A percentile compares a stretch with the other conserved stretches of the same genome.
Conservation (phyloP, 2,888 invertebrate species). For the Pollenia angustigena region DNA sequence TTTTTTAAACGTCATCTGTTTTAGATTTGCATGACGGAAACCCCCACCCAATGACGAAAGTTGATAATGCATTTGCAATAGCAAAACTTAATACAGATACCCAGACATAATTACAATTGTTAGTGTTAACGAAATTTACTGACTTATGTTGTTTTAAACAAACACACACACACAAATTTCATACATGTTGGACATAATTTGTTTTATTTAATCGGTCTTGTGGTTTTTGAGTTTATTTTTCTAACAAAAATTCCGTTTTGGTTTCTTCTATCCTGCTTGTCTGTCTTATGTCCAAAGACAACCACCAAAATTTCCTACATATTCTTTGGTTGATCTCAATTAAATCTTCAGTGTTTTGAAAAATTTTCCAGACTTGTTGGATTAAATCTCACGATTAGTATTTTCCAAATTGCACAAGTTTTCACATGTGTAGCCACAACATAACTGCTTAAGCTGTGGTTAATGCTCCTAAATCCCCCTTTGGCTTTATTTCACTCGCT, state of each 20-base stretch:
- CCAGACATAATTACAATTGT: conserved; percentile 17
- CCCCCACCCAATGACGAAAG: conserved; percentile 60
- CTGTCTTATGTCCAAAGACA: background rate
- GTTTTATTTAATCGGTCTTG: conserved; percentile 9
- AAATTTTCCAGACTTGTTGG: conserved; percentile 76
- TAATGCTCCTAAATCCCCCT: conserved; percentile 60
- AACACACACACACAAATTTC: background rate
- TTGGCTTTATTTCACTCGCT: background rate
- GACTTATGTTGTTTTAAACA: conserved; percentile 43
- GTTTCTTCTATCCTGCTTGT: conserved; percentile 8
- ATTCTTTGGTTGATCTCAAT: conserved; percentile 53
- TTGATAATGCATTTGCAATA: conserved; percentile 2
- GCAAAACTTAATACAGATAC: background rate
- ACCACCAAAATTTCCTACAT: conserved; percentile 7
- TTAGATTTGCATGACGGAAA: conserved; percentile 67
- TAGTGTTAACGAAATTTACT: conserved; percentile 45
- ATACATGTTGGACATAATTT: background rate
- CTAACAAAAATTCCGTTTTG: conserved; percentile 24
- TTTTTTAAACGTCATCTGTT: conserved; percentile 64
- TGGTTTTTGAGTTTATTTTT: conserved; percentile 7
- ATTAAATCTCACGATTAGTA: conserved; percentile 79
- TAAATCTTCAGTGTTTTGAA: conserved; percentile 51
- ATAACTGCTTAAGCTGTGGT: conserved; percentile 60
- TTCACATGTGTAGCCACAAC: conserved; percentile 70
- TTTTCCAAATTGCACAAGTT: conserved; percentile 80